phyloP scores from a whole-genome alignment of 2,113 vertebrate species.

The Gobiocypris rarus region DNA sequence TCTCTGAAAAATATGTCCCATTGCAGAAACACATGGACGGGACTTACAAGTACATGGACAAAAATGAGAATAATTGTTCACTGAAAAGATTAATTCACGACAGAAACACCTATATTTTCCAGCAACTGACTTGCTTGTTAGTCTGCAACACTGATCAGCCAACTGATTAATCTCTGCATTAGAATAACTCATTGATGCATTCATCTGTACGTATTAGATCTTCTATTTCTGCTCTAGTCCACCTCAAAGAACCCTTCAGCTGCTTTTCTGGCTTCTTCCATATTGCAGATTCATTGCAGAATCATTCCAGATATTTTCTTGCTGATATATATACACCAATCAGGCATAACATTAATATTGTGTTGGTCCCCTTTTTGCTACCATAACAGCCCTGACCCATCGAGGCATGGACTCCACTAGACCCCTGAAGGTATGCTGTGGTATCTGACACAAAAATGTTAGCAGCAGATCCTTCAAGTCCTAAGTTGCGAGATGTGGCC shows the following conservation, averaged over 20 bases:
- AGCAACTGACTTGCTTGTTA: slow-evolving; percentile 15
- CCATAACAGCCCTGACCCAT: too few relatives aligned
- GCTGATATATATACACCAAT: too few relatives aligned
- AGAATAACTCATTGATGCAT: slow-evolving; percentile 35
- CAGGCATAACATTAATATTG: too few relatives aligned
- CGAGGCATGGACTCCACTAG: too few relatives aligned
- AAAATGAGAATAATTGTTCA: not conserved
- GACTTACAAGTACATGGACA: too few relatives aligned
- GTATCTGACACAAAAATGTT: too few relatives aligned
- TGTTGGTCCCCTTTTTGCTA: too few relatives aligned
- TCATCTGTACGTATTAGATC: slow-evolving; percentile 4
- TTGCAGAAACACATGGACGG: too few relatives aligned
- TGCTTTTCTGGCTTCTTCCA: not conserved
- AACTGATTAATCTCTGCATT: slow-evolving; percentile 38
- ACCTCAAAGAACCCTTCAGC: slow-evolving; percentile 16
- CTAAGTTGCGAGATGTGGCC: too few relatives aligned
- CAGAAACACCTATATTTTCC: not conserved
- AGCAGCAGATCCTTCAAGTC: too few relatives aligned
- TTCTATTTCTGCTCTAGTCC: slow-evolving; percentile 1
- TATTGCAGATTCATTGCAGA: not conserved
- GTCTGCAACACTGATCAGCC: slow-evolving; percentile 39
- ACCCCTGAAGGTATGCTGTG: too few relatives aligned
- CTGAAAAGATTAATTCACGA: not conserved
- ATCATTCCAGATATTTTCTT: not conserved
- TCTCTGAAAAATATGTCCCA: too few relatives aligned